These are phyloP conservation scores for Drosophila limbata DNA, from an alignment of 2,888 invertebrate species.

Conservation along the genomic window DNA sequence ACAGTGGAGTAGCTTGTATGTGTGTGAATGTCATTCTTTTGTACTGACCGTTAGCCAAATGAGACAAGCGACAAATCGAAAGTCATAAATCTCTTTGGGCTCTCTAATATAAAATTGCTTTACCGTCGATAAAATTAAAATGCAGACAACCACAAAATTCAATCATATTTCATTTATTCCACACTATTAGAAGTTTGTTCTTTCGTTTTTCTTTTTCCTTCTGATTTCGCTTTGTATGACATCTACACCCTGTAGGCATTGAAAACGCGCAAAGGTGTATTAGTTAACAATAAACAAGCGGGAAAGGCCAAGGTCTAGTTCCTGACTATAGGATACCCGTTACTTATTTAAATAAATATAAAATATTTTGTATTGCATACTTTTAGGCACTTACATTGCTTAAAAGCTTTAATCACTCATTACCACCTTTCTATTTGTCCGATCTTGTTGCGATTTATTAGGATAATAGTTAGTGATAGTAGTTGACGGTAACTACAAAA, in stretches of 20 bases:
- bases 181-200: constrained; percentile 11
- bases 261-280: not conserved
- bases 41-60: constrained; percentile 9
- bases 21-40: not conserved
- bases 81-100: constrained; percentile 10
- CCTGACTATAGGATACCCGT: no score
- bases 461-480: no score
- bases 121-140: constrained; percentile 11
- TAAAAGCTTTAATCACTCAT: no score
- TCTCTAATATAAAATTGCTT: not conserved
- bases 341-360: no score
- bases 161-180: constrained; percentile 30
- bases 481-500: no score
- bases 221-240: constrained; percentile 10
- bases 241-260: not conserved
- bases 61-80: constrained; percentile 18
- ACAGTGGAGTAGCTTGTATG: not conserved
- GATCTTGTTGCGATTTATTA: no score
- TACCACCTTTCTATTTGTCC: no score
- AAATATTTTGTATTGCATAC: no score
- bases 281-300: not conserved
- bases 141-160: constrained; percentile 31
- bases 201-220: constrained; percentile 1
- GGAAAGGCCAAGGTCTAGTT: no score
- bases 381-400: no score